Conservation (phyloP, 2,888 invertebrate genomes). For the Charanyca ferruginea region DNA sequence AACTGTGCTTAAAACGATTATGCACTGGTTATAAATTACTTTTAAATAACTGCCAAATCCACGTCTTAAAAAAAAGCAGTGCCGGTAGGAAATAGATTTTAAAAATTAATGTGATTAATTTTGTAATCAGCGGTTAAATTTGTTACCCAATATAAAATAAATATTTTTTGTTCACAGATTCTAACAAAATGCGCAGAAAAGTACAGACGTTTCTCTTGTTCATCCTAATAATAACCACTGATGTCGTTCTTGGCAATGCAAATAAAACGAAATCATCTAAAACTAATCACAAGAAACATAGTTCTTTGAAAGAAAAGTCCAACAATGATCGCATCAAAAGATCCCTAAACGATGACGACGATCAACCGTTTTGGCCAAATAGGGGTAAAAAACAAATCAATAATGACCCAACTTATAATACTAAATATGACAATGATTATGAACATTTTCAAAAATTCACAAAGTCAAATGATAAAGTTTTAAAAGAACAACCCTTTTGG, state of each 20-base stretch:
- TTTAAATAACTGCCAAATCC: no score
- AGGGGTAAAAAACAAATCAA: constrained; percentile 72
- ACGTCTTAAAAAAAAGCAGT: no score
- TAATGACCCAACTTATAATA: constrained; percentile 43
- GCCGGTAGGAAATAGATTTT: no score
- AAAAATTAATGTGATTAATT: no score
- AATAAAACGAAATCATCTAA: constrained; percentile 75
- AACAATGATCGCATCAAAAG: constrained; percentile 76
- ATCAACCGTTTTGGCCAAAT: constrained; percentile 76
- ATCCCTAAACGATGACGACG: constrained; percentile 74
- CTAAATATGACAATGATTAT: constrained; percentile 57
- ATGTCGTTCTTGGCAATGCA: constrained; percentile 74
- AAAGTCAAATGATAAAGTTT: constrained; percentile 65
- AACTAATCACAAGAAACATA: constrained; percentile 66
- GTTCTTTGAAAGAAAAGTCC: constrained; percentile 68
- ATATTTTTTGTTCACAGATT: constrained; percentile 72
- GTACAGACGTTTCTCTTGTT: constrained; percentile 72
- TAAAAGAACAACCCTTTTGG: constrained; percentile 85
- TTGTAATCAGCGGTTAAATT: no score
- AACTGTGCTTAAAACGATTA: no score
- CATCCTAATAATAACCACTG: constrained; percentile 76
- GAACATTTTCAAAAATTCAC: constrained; percentile 60
- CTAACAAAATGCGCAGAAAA: constrained; percentile 78
- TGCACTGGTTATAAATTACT: no score
- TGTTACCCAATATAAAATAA: not conserved